Percentiles rank a stretch among this genome's conserved stretches.
phyloP scores from a whole-genome alignment of 2,888 invertebrate species.

The Nematopogon swammerdamellus region DNA sequence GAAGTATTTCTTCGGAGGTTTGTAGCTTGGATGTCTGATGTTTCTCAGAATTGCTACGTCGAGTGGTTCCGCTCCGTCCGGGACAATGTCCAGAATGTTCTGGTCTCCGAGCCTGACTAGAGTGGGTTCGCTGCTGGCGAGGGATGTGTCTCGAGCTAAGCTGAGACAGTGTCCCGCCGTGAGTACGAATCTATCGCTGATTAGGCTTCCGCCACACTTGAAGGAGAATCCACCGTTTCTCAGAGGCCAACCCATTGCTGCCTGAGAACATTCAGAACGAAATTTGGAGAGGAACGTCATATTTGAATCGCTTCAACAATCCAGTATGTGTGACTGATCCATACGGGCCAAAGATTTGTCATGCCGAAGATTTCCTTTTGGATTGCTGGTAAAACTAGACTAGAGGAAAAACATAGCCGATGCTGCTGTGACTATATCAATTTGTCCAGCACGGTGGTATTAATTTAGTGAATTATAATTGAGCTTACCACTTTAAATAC shows the following conservation, averaged over 20 bases:
- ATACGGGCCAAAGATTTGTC: no score
- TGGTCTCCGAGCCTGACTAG: slow-evolving; percentile 35
- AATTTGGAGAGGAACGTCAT: no score
- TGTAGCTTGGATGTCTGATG: slow-evolving; percentile 40
- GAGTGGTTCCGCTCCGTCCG: slow-evolving; percentile 25
- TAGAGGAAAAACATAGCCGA: no score
- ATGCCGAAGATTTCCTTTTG: no score
- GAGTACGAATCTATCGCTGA: slow-evolving; percentile 2
- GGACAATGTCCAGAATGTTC: slow-evolving; percentile 20
- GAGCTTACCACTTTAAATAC: no score
- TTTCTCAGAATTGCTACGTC: slow-evolving; percentile 23
- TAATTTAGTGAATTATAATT: no score
- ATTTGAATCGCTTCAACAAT: no score
- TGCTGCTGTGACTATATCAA: no score
- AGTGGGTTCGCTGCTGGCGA: slow-evolving; percentile 23
- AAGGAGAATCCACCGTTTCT: neutral
- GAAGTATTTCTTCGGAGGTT: slow-evolving; percentile 36
- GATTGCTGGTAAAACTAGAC: no score
- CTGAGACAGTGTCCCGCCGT: slow-evolving; percentile 2
- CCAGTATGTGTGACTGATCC: no score
- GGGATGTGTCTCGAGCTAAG: neutral
- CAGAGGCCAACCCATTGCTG: neutral
- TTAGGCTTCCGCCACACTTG: slow-evolving; percentile 3
- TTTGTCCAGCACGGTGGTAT: no score
- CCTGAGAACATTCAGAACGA: no score